Conservation (phyloP, 2,113 vertebrate genomes). For the Pygoscelis adeliae region DNA sequence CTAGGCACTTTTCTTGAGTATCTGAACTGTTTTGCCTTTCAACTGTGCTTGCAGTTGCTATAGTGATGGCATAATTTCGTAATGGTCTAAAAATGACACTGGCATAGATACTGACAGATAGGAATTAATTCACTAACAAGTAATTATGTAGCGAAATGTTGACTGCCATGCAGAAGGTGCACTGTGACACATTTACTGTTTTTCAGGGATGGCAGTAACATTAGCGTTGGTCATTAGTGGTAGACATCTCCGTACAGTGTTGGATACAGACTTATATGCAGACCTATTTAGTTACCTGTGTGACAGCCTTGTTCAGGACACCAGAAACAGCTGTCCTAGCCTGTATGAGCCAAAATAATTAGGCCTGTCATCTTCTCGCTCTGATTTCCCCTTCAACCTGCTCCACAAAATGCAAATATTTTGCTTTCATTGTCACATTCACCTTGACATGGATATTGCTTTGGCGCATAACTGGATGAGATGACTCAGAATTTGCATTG, state of each 20-base stretch:
- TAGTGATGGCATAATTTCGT: slow-evolving; percentile 87
- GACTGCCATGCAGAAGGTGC: slow-evolving; percentile 90
- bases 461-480: slow-evolving; percentile 98
- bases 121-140: slow-evolving; percentile 94
- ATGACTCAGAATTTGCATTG: slow-evolving; percentile 99
- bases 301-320: slow-evolving; percentile 99
- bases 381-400: slow-evolving; percentile 98
- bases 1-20: slow-evolving; percentile 77
- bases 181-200: slow-evolving; percentile 88
- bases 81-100: slow-evolving; percentile 86
- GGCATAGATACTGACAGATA: slow-evolving; percentile 90
- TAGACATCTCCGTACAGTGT: slow-evolving; percentile 89
- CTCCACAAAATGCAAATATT: slow-evolving; percentile 99
- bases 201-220: slow-evolving; percentile 95
- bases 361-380: slow-evolving; percentile 98
- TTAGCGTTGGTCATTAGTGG: slow-evolving; percentile 99
- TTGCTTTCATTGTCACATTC: slow-evolving; percentile 99
- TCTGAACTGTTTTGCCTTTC: slow-evolving; percentile 83
- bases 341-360: slow-evolving; percentile 99
- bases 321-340: slow-evolving; percentile 99
- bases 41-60: slow-evolving; percentile 84
- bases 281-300: slow-evolving; percentile 99
- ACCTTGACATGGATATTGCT: slow-evolving; percentile 99
- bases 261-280: slow-evolving; percentile 93
- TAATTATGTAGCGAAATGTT: slow-evolving; percentile 97